Percentiles rank a stretch among this genome's conserved stretches.
Conservation (phyloP, 2,113 vertebrate species). For the Gadus macrocephalus region DNA sequence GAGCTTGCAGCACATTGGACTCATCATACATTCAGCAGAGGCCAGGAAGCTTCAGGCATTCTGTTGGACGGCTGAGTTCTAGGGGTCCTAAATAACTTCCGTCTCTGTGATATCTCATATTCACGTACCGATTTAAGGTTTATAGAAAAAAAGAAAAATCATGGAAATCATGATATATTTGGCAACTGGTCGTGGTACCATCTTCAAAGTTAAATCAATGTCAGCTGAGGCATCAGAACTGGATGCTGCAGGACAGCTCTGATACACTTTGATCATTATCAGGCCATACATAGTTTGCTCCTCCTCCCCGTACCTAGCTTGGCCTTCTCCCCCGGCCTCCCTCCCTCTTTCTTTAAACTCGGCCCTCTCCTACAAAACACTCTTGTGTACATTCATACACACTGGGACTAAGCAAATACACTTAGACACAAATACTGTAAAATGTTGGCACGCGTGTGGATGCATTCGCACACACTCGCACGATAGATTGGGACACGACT, state of each 20-base stretch:
- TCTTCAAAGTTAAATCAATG: constrained; percentile 32
- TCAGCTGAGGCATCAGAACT: constrained; percentile 16
- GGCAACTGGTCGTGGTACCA: constrained; percentile 49
- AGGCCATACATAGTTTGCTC: constrained; percentile 1
- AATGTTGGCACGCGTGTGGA: constrained; percentile 1
- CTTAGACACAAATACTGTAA: background rate
- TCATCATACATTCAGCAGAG: constrained; percentile 57
- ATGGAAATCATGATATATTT: constrained; percentile 10
- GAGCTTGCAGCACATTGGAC: constrained; percentile 52
- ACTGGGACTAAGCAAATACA: constrained; percentile 43
- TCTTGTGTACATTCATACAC: constrained; percentile 36
- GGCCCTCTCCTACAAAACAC: too few relatives aligned
- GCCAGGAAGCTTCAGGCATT: constrained; percentile 37
- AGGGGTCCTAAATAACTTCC: constrained; percentile 28
- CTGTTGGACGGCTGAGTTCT: constrained; percentile 34
- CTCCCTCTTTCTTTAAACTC: constrained; percentile 29
- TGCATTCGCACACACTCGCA: constrained; percentile 36
- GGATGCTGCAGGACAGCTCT: constrained; percentile 8
- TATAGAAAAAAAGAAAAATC: constrained; percentile 20
- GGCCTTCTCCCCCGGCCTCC: constrained; percentile 9
- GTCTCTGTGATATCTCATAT: constrained; percentile 19
- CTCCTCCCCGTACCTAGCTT: constrained; percentile 11
- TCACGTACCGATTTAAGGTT: constrained; percentile 12
- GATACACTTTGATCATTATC: constrained; percentile 19
- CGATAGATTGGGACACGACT: constrained; percentile 36